A percentile compares a stretch with the other conserved stretches of the same genome.
phyloP scores from a whole-genome alignment of 2,113 vertebrate species.

The Serilophus lunatus region DNA sequence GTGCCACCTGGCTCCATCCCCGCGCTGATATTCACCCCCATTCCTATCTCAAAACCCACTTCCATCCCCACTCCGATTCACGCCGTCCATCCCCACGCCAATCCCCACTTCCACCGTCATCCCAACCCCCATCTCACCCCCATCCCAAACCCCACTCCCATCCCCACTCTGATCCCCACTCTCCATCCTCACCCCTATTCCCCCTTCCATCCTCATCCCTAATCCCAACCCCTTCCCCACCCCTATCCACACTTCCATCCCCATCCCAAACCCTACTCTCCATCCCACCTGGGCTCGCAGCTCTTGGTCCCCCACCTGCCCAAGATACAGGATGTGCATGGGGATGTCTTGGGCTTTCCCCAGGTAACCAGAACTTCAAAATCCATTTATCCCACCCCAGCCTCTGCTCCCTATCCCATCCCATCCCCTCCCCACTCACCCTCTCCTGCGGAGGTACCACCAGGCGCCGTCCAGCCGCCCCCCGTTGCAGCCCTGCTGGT shows the following conservation, averaged over 20 bases:
- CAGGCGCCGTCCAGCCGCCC: conserved; percentile 90
- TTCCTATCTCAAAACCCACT: too few relatives aligned
- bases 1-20: not conserved
- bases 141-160: not conserved
- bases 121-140: not conserved
- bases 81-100: rapidly evolving
- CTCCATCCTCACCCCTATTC: not conserved
- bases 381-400: not conserved
- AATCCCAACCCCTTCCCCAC: not conserved
- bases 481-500: conserved; percentile 89
- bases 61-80: not conserved
- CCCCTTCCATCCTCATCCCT: not conserved
- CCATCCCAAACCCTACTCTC: not conserved
- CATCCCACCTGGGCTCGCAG: not conserved
- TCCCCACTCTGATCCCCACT: too few relatives aligned
- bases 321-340: rapidly evolving
- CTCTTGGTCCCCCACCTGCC: not conserved
- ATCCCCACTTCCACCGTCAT: rapidly evolving
- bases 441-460: conserved; percentile 91
- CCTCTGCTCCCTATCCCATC: not conserved
- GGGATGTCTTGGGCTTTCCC: not conserved
- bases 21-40: too few relatives aligned
- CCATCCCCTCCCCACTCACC: conserved; percentile 63
- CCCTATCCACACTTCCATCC: too few relatives aligned
- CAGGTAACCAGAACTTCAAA: not conserved